phyloP scores from a whole-genome alignment of 2,888 invertebrate genomes.

The Amphimallon solstitiale region DNA sequence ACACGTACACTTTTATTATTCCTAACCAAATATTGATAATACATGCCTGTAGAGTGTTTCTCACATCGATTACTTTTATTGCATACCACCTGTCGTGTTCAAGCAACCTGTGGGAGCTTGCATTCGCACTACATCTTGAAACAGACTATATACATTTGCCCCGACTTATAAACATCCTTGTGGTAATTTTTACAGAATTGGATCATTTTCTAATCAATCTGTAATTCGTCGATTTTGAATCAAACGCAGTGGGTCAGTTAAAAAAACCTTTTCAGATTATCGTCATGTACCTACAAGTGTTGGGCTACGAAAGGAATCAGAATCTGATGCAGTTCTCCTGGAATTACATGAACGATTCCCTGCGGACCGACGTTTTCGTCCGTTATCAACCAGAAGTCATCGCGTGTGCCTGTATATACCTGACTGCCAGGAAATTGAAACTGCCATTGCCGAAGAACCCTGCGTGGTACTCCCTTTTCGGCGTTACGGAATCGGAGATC shows the following conservation, averaged over 20 bases:
- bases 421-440: conserved; percentile 89
- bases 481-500: conserved; percentile 84
- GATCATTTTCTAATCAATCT: too few relatives aligned
- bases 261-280: conserved; percentile 69
- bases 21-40: too few relatives aligned
- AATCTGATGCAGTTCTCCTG: conserved; percentile 95
- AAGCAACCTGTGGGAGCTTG: too few relatives aligned
- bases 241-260: conserved; percentile 35
- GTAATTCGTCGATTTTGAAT: too few relatives aligned
- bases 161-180: too few relatives aligned
- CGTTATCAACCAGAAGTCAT: conserved; percentile 96
- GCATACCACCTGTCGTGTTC: too few relatives aligned
- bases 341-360: conserved; percentile 99
- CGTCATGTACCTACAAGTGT: conserved; percentile 93
- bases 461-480: conserved; percentile 90
- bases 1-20: too few relatives aligned
- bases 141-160: too few relatives aligned
- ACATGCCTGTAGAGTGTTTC: too few relatives aligned
- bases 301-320: conserved; percentile 88
- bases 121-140: too few relatives aligned
- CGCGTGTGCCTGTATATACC: conserved; percentile 98
- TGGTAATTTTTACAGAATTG: too few relatives aligned
- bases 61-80: too few relatives aligned
- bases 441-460: conserved; percentile 88
- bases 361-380: conserved; percentile 96